These are phyloP conservation scores for Microchrysa polita DNA, from an alignment of 2,888 invertebrate genomes.

Conservation along the genomic window DNA sequence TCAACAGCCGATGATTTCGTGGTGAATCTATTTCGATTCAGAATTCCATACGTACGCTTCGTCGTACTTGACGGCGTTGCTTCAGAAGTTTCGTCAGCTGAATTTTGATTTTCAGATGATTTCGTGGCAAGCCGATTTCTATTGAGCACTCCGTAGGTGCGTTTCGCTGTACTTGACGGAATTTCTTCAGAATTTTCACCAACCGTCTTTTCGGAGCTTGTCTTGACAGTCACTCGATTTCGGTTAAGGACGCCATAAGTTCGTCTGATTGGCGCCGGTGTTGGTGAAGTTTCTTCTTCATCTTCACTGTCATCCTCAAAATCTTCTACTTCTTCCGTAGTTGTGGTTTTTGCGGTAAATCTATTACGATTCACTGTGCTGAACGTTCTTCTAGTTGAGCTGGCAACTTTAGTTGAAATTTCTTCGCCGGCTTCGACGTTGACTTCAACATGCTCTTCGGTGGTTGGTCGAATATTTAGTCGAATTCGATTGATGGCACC, in stretches of 20 bases:
- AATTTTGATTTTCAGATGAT: not conserved
- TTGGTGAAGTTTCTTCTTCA: slow-evolving; percentile 47
- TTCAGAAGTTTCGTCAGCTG: not conserved
- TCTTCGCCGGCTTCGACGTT: not conserved
- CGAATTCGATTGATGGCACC: not conserved
- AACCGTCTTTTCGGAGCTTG: not conserved
- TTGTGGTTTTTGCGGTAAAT: not conserved
- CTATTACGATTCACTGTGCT: not conserved
- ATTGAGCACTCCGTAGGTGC: not conserved
- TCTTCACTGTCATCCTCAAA: not conserved
- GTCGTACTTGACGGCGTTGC: not conserved
- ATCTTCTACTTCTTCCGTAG: not conserved
- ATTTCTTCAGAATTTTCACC: slow-evolving; percentile 8
- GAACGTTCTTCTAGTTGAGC: not conserved
- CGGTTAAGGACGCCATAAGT: not conserved
- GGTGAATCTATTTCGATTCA: slow-evolving; percentile 7
- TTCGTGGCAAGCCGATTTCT: not conserved
- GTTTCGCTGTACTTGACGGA: not conserved
- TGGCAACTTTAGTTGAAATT: not conserved
- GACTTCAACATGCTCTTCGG: not conserved
- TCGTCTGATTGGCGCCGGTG: slow-evolving; percentile 24
- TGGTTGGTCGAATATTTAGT: not conserved
- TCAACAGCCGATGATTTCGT: not conserved
- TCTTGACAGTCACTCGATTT: not conserved
- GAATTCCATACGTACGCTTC: not conserved